Evolutionary conservation across 2,888 invertebrate species (phyloP).

Genomic region (Eupelmus urozonus): DNA sequence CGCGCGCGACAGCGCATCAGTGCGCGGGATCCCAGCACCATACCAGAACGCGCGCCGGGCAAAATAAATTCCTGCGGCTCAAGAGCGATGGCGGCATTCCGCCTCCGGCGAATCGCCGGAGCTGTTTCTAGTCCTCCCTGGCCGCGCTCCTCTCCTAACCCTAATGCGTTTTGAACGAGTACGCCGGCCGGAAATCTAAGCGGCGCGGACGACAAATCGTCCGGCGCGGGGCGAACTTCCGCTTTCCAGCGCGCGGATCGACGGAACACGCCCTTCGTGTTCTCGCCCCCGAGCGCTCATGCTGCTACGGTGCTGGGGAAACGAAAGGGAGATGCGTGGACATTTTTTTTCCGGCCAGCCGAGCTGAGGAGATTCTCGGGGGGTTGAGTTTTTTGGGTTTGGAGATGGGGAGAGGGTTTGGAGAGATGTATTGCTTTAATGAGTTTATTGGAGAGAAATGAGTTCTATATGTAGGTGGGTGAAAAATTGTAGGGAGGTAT

Average conservation of each 20-base stretch:
- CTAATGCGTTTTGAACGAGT: slow-evolving; percentile 66
- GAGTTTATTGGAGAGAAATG: too few relatives aligned
- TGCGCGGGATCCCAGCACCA: background rate
- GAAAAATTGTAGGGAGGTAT: too few relatives aligned
- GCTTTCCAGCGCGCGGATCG: background rate
- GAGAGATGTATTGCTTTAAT: too few relatives aligned
- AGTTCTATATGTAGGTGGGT: too few relatives aligned
- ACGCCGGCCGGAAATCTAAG: slow-evolving; percentile 49
- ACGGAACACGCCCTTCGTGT: background rate
- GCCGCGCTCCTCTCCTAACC: slow-evolving; percentile 6
- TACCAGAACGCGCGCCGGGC: background rate
- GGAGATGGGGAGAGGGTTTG: too few relatives aligned
- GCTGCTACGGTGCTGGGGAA: too few relatives aligned
- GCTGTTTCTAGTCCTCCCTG: too few relatives aligned
- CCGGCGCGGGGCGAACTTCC: slow-evolving; percentile 11
- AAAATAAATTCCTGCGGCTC: slow-evolving; percentile 8
- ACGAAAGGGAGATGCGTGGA: too few relatives aligned
- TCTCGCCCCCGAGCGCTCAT: background rate
- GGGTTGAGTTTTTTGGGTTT: too few relatives aligned
- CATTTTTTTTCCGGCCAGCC: too few relatives aligned
- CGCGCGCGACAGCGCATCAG: background rate
- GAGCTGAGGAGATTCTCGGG: too few relatives aligned
- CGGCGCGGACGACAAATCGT: slow-evolving; percentile 50
- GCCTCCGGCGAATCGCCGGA: background rate
- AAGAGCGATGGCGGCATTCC: too few relatives aligned